Evolutionary conservation across 2,888 invertebrate species (phyloP).

Genomic region (Petrolisthes manimaculis): DNA sequence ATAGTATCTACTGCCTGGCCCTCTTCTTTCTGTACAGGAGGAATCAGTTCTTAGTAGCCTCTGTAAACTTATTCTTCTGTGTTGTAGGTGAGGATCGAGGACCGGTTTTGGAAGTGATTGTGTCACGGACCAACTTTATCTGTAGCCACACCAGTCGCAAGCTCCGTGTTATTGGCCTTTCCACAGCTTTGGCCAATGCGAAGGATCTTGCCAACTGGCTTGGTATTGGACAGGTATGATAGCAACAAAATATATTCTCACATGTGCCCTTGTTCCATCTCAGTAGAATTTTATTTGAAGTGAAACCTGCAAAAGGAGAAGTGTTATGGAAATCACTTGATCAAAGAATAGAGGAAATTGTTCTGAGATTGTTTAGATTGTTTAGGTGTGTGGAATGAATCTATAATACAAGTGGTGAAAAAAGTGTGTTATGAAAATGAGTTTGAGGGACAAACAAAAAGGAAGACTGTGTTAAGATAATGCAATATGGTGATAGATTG

Average conservation of each 20-base stretch:
- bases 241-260: slow-evolving; percentile 64
- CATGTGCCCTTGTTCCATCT: neutral
- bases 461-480: too few relatives aligned
- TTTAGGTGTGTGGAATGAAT: too few relatives aligned
- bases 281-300: neutral
- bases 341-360: too few relatives aligned
- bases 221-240: slow-evolving; percentile 75
- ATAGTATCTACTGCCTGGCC: too few relatives aligned
- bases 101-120: slow-evolving; percentile 90
- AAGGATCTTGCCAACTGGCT: slow-evolving; percentile 97
- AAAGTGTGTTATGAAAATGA: too few relatives aligned
- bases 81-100: slow-evolving; percentile 74
- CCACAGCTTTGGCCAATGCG: slow-evolving; percentile 98
- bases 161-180: slow-evolving; percentile 92
- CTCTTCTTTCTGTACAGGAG: too few relatives aligned
- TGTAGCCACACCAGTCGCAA: slow-evolving; percentile 86
- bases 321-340: neutral
- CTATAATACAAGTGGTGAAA: too few relatives aligned
- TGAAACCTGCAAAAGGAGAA: neutral
- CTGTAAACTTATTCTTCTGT: neutral
- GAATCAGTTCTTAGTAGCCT: too few relatives aligned
- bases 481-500: too few relatives aligned
- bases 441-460: too few relatives aligned
- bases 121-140: slow-evolving; percentile 96
- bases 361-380: neutral